Evolutionary conservation across 2,113 vertebrate genomes (phyloP), one percentile per base, ranked within the genome.

Genomic region (Echinops telfairi): DNA sequence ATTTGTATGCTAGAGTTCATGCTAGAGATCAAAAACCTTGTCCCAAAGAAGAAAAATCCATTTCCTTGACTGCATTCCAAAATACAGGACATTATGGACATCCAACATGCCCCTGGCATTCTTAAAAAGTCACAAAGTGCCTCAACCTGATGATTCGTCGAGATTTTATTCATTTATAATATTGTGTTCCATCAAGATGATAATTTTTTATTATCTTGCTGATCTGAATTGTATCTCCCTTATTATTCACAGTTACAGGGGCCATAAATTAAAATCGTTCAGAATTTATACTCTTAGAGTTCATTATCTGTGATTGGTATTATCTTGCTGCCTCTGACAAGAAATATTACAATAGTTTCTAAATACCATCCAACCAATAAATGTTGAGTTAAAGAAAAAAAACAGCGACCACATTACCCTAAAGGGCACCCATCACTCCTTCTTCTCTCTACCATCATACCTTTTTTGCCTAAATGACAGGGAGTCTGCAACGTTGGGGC

Each of bases 301-400:
- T 98, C 96, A 98, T 98, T 98, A 96, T 96, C 94, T 97, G 40
- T 88, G 95, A 96, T 96, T 97, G 95, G 84, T 98, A 97, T 97
- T 97, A 96, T 38, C 91, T 97, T 76, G n/a, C 70, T 94, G 94
- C 88, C 90, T 80, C 96, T 31, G 90, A 93, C 38, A 97, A 97
- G 93, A 97, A 97, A 95, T 96, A 94, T 25, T 96, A 91, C 83
- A 92, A 94, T 92, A 95, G 60, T 83, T 43, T 84, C 94, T 92
- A 98, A 97, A 96, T 96, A 97, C 90, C 95, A 94, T 53, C 33
- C 84, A 85, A 89, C 96, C 93, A 98, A 96, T 92, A 87, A 78
- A 98, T 87, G 86, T 87, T 93, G 77, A 81, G 33, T 88, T 93
- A 27, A 83, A 78, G 91, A 91, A 75, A 16, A 16, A 85, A 71